A percentile compares a stretch with the other conserved stretches of the same genome.
These are phyloP conservation scores for Calameuta pallipes DNA, from an alignment of 2,888 invertebrate species.

Conservation along the genomic window DNA sequence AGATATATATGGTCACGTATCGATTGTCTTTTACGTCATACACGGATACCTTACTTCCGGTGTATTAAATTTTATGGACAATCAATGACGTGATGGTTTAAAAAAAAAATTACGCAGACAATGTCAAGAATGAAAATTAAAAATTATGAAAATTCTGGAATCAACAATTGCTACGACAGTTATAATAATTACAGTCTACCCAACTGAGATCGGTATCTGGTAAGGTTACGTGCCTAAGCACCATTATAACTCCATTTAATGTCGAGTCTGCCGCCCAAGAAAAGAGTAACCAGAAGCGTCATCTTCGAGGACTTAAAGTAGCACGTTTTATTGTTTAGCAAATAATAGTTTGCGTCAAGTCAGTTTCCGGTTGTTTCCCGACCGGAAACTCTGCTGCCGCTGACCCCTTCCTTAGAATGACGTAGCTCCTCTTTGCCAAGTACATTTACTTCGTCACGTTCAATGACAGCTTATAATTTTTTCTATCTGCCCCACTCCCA, in stretches of 20 bases:
- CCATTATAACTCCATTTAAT: neutral
- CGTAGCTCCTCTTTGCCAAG: neutral
- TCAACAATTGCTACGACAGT: conserved; percentile 19
- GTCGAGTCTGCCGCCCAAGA: neutral
- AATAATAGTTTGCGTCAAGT: neutral
- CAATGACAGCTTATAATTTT: neutral
- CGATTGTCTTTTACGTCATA: neutral
- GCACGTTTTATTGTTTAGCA: neutral
- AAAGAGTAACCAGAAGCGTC: neutral
- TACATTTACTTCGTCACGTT: neutral
- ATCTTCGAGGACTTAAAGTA: neutral
- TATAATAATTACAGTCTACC: conserved; percentile 35
- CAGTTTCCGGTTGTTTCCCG: neutral
- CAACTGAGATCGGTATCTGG: conserved; percentile 30
- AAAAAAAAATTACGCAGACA: neutral
- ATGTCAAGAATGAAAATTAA: neutral
- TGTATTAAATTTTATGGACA: neutral
- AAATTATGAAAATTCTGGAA: neutral
- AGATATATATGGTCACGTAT: neutral
- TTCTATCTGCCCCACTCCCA: neutral
- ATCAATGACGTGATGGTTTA: neutral
- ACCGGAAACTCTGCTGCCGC: neutral
- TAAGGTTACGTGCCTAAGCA: conserved; percentile 12
- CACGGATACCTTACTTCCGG: neutral
- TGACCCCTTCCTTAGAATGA: neutral